Evolutionary conservation across 1,140 invertebrate species (phyloP).

Genomic region (Stegodyphus mimosarum): DNA sequence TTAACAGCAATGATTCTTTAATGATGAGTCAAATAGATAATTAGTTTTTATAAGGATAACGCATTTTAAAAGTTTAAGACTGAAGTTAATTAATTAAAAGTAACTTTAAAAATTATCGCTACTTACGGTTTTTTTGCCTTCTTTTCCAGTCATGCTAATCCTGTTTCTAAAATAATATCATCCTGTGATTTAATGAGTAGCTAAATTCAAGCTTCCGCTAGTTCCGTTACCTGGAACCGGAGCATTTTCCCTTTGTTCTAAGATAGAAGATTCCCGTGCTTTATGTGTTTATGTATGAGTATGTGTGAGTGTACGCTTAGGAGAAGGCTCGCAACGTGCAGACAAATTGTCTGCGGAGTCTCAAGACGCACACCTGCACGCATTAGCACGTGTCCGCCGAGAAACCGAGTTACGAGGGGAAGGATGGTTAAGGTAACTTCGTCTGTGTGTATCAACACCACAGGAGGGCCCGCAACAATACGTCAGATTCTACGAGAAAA

Average conservation of each 20-base stretch:
- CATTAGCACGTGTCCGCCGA: constrained; percentile 41
- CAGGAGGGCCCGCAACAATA: constrained; percentile 35
- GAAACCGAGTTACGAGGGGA: constrained; percentile 8
- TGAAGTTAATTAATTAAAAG: no score
- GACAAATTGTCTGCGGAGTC: constrained; percentile 36
- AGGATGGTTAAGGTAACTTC: constrained; percentile 18
- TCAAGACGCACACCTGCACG: constrained; percentile 37
- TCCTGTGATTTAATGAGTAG: no score
- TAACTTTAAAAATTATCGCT: no score
- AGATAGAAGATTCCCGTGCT: neutral
- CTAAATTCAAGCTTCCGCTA: no score
- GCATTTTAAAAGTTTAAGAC: no score
- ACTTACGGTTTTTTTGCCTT: no score
- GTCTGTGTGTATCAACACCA: constrained; percentile 33
- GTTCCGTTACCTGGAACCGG: neutral
- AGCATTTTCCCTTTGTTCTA: neutral
- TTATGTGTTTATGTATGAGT: neutral
- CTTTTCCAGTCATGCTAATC: no score
- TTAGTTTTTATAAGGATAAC: no score
- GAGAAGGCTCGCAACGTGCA: neutral
- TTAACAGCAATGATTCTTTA: no score
- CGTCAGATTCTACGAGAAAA: constrained; percentile 31
- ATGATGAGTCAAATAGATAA: no score
- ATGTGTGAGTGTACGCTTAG: neutral
- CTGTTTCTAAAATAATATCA: no score